Percentiles rank a stretch among this genome's conserved stretches.
These are phyloP conservation scores for Musca vetustissima DNA, from an alignment of 1,140 invertebrate genomes.

Conservation along the genomic window DNA sequence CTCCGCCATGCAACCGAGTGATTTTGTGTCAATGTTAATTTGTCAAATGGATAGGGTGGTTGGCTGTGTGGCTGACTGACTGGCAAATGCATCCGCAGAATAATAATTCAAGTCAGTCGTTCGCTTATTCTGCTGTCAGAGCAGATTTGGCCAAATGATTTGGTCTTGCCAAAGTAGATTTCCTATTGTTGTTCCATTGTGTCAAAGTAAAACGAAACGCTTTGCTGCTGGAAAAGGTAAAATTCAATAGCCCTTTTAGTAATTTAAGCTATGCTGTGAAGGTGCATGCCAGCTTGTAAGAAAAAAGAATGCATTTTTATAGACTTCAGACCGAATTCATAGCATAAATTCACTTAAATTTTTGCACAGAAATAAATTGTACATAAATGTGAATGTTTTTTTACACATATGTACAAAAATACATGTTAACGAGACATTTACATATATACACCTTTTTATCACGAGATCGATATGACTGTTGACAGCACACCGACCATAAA, in stretches of 20 bases:
- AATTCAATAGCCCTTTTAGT: constrained; percentile 19
- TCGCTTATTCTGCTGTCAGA: too few species aligned
- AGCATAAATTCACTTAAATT: constrained; percentile 20
- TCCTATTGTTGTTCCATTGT: too few species aligned
- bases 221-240: constrained; percentile 11
- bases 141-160: too few species aligned
- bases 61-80: too few species aligned
- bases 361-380: not conserved
- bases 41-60: constrained; percentile 5
- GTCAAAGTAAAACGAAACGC: not conserved
- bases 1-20: constrained; percentile 5
- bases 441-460: not conserved
- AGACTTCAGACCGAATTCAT: too few species aligned
- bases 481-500: not conserved
- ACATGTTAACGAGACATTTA: too few species aligned
- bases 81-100: too few species aligned
- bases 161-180: too few species aligned
- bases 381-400: too few species aligned
- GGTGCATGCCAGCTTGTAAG: not conserved
- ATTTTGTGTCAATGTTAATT: constrained; percentile 24
- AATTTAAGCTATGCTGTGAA: constrained; percentile 17
- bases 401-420: too few species aligned
- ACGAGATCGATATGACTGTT: not conserved
- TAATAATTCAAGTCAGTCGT: too few species aligned
- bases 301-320: too few species aligned